Percentiles rank a stretch among this genome's conserved stretches.
Evolutionary conservation across 1,140 invertebrate genomes (phyloP).

Genomic region (Saccostrea glomerata): DNA sequence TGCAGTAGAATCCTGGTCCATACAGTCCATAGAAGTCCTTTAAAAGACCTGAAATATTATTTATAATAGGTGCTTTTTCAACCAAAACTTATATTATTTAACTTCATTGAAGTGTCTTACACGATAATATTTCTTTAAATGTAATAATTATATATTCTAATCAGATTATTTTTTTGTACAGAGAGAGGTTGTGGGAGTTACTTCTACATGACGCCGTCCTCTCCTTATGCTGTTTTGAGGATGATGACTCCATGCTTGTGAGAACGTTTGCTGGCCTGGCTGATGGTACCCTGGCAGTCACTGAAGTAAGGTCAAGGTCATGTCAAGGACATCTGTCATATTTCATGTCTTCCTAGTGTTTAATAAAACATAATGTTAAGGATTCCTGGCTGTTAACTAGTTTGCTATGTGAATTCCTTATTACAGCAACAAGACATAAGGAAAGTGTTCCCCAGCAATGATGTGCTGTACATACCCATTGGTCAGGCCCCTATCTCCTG

Average conservation of each 20-base stretch:
- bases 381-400: background rate
- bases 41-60: background rate
- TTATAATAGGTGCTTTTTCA: background rate
- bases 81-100: too few relatives aligned
- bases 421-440: conserved; percentile 61
- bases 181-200: conserved; percentile 79
- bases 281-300: conserved; percentile 81
- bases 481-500: conserved; percentile 80
- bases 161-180: conserved; percentile 59
- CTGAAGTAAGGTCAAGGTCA: conserved; percentile 76
- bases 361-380: background rate
- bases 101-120: too few relatives aligned
- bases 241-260: conserved; percentile 67
- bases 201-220: conserved; percentile 80
- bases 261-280: conserved; percentile 80
- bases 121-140: too few relatives aligned
- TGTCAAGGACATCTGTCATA: background rate
- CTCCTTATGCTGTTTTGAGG: conserved; percentile 75
- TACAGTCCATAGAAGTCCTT: background rate
- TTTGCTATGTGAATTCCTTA: background rate
- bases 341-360: background rate
- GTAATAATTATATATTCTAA: too few relatives aligned
- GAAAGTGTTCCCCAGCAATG: conserved; percentile 58
- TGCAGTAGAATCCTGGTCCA: background rate
- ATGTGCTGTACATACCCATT: conserved; percentile 81